Evolutionary conservation across 1,140 invertebrate genomes (phyloP).

Genomic region (Musca vetustissima): DNA sequence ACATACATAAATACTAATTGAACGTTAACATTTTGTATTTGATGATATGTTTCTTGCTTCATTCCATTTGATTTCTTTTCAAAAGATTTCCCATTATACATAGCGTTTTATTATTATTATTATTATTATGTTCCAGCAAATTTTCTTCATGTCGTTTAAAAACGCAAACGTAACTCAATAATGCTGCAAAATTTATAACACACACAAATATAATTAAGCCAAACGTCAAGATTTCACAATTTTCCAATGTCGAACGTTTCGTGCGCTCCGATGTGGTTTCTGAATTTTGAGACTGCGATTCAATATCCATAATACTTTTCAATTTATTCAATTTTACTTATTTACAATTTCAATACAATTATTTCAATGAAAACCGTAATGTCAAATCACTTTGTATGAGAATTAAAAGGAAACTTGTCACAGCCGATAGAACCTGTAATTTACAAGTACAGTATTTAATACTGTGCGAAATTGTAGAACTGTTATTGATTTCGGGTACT

Average conservation of each 20-base stretch:
- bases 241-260: background rate
- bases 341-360: background rate
- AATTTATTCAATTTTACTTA: no score
- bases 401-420: conserved; percentile 43
- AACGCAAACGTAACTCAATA: background rate
- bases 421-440: conserved; percentile 35
- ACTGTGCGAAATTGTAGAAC: background rate
- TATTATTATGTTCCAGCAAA: background rate
- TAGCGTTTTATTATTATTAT: no score
- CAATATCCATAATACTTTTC: no score
- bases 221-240: background rate
- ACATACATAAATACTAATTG: no score
- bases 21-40: no score
- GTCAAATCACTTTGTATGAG: conserved; percentile 47
- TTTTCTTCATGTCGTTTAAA: conserved; percentile 13
- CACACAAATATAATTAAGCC: background rate
- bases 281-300: background rate
- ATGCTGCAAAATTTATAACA: background rate
- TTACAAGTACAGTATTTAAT: background rate
- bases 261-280: background rate
- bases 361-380: conserved; percentile 42
- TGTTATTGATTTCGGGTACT: no score
- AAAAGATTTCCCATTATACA: no score
- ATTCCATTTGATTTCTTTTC: background rate
- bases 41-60: no score